Conservation (phyloP, 2,797 vertebrate genomes). For the Pterois miles region DNA sequence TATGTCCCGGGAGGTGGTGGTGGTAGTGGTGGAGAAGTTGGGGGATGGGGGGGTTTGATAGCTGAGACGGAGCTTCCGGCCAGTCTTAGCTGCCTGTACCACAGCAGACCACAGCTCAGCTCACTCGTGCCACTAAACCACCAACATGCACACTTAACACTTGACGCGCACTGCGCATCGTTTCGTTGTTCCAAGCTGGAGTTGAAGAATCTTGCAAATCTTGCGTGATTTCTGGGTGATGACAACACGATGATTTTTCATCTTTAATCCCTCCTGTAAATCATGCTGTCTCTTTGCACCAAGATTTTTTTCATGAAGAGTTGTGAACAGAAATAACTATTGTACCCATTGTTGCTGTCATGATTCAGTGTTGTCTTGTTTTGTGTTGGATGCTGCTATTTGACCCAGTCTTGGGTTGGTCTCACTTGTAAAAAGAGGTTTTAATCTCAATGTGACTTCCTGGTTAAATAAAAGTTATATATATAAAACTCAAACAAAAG, state of each 20-base stretch:
- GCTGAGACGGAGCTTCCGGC: slow-evolving; percentile 38
- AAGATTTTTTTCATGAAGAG: too few species aligned
- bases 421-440: too few species aligned
- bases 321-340: too few species aligned
- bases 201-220: not conserved
- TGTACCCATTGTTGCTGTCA: too few species aligned
- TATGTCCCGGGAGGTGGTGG: slow-evolving; percentile 21
- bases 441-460: too few species aligned
- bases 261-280: not conserved
- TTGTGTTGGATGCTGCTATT: too few species aligned
- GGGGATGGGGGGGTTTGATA: not conserved
- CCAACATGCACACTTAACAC: not conserved
- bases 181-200: not conserved
- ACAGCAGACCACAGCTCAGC: slow-evolving; percentile 33
- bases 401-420: too few species aligned
- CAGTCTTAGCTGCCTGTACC: slow-evolving; percentile 11
- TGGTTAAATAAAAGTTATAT: too few species aligned
- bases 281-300: not conserved
- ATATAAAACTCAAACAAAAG: slow-evolving; percentile 28
- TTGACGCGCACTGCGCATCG: not conserved
- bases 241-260: not conserved
- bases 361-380: too few species aligned
- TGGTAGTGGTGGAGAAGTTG: not conserved
- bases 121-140: slow-evolving; percentile 33
- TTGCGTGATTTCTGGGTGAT: not conserved